Evolutionary conservation across 2,888 invertebrate genomes (phyloP).

Genomic region (Drosophila neotestacea): DNA sequence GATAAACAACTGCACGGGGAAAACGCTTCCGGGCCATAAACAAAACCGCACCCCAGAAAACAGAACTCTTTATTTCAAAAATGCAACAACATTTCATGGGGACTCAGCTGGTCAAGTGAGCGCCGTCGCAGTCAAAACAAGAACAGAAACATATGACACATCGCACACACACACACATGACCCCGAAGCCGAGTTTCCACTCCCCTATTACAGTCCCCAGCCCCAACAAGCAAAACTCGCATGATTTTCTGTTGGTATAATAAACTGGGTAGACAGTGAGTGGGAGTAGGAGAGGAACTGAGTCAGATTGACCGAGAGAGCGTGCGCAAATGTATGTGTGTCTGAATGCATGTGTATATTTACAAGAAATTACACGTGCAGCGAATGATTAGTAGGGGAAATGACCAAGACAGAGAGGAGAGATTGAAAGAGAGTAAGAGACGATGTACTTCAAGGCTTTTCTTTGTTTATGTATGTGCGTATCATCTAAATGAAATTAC

Average conservation of each 20-base stretch:
- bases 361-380: conserved; percentile 54
- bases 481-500: conserved; percentile 8
- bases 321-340: conserved; percentile 50
- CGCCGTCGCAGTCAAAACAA: conserved; percentile 44
- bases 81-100: conserved; percentile 27
- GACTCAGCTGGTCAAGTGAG: conserved; percentile 49
- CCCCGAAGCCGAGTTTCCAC: conserved; percentile 47
- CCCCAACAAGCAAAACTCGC: conserved; percentile 58
- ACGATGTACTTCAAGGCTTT: conserved; percentile 5
- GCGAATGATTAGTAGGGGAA: conserved; percentile 30
- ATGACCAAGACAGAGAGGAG: conserved; percentile 1
- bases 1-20: conserved; percentile 25
- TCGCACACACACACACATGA: conserved; percentile 32
- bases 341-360: conserved; percentile 17
- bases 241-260: conserved; percentile 83
- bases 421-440: conserved; percentile 1
- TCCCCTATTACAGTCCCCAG: conserved; percentile 5
- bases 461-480: conserved; percentile 5
- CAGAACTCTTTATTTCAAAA: conserved; percentile 30
- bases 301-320: conserved; percentile 49
- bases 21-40: conserved; percentile 44
- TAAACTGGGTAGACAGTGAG: conserved; percentile 48
- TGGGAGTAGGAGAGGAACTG: conserved; percentile 47
- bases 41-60: conserved; percentile 64
- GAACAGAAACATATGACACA: conserved; percentile 68